These are phyloP conservation scores for Amphimedon queenslandica DNA, from an alignment of 37 sponge, comb jelly and placozoan species.

Conservation along the genomic window DNA sequence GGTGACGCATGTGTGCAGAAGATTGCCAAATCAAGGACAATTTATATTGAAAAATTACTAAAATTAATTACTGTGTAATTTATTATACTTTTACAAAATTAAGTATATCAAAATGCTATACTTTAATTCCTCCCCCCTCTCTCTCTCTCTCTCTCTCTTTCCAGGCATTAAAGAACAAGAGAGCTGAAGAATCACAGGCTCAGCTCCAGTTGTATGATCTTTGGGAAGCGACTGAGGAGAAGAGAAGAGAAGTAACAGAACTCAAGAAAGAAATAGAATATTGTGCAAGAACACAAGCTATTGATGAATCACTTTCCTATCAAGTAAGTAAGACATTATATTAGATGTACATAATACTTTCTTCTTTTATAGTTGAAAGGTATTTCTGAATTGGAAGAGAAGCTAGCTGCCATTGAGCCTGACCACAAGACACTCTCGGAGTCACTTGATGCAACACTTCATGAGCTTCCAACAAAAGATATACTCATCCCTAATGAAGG, in stretches of 20 bases:
- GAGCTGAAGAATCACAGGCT: constrained; percentile 26
- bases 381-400: constrained; percentile 2
- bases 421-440: constrained; percentile 10
- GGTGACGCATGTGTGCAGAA: too few species aligned
- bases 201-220: constrained; percentile 23
- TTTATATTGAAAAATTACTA: too few species aligned
- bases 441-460: constrained; percentile 40
- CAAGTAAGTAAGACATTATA: constrained; percentile 12
- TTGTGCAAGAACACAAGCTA: neutral
- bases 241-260: constrained; percentile 6
- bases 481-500: constrained; percentile 30
- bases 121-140: too few species aligned
- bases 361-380: constrained; percentile 16
- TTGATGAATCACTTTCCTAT: constrained; percentile 21
- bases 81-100: too few species aligned
- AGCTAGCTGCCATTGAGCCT: constrained; percentile 11
- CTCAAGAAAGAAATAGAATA: constrained; percentile 13
- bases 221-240: constrained; percentile 15
- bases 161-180: constrained; percentile 23
- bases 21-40: too few species aligned
- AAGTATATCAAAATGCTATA: too few species aligned
- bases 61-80: too few species aligned
- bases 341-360: neutral
- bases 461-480: constrained; percentile 19
- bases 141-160: too few species aligned